These are phyloP conservation scores for Tinea pellionella DNA, from an alignment of 2,888 invertebrate species.

Conservation along the genomic window DNA sequence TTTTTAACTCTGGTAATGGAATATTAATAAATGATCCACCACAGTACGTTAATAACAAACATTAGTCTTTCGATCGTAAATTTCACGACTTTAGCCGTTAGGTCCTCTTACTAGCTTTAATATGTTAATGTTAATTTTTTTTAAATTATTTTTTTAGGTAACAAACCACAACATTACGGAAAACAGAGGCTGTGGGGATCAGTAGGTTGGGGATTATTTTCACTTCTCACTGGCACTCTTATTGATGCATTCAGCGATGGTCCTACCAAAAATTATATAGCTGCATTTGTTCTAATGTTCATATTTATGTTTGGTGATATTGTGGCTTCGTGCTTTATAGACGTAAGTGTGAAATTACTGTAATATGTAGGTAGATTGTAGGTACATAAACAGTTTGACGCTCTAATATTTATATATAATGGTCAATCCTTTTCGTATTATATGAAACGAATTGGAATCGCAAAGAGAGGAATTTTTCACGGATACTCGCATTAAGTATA, in stretches of 20 bases:
- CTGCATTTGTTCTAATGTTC: conserved; percentile 83
- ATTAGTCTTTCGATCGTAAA: no score
- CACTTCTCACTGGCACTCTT: conserved; percentile 80
- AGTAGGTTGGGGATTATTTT: conserved; percentile 85
- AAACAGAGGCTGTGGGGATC: conserved; percentile 90
- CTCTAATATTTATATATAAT: neutral
- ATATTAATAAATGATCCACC: no score
- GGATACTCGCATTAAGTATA: no score
- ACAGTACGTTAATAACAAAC: no score
- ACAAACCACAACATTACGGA: conserved; percentile 80
- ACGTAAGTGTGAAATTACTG: conserved; percentile 41
- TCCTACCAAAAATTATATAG: conserved; percentile 77
- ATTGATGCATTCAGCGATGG: conserved; percentile 81
- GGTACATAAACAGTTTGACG: neutral
- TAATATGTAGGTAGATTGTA: neutral
- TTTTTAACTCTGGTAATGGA: no score
- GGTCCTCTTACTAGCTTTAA: no score
- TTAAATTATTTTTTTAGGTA: conserved; percentile 45
- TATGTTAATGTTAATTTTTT: no score
- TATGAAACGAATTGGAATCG: neutral
- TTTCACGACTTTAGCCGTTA: no score
- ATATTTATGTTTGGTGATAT: conserved; percentile 75
- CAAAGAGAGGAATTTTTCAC: no score
- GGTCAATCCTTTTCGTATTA: neutral
- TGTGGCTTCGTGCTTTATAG: conserved; percentile 73